Percentiles rank a stretch among this genome's conserved stretches.
phyloP scores from a whole-genome alignment of 2,113 vertebrate species.

The Psophia crepitans region DNA sequence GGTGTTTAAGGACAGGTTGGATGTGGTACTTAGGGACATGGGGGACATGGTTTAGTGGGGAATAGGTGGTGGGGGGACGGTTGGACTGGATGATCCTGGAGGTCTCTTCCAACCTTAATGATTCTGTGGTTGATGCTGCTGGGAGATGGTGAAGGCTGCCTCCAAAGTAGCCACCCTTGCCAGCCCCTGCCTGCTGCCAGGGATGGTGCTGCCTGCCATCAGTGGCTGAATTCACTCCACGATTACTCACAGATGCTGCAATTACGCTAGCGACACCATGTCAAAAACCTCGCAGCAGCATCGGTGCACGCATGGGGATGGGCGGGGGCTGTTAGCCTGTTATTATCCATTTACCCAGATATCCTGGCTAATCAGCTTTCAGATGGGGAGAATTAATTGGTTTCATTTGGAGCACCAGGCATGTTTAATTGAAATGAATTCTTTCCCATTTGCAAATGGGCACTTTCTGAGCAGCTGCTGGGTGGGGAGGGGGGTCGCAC shows the following conservation, averaged over 20 bases:
- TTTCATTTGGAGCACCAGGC: slow-evolving; percentile 50
- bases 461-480: slow-evolving; percentile 17
- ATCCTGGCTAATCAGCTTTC: slow-evolving; percentile 70
- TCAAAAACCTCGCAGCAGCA: neutral
- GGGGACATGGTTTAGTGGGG: too few species aligned
- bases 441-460: neutral
- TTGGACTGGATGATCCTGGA: too few species aligned
- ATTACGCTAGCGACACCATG: neutral
- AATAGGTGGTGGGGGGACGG: too few species aligned
- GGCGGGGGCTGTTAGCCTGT: slow-evolving; percentile 53
- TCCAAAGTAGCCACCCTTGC: rapidly evolving
- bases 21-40: too few species aligned
- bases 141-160: too few species aligned
- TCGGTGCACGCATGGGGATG: rapidly evolving
- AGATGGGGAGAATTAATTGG: slow-evolving; percentile 71
- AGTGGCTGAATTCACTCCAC: neutral
- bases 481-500: neutral
- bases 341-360: slow-evolving; percentile 66
- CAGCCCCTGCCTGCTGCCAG: neutral
- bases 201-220: neutral
- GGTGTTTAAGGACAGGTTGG: too few species aligned
- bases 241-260: slow-evolving; percentile 53
- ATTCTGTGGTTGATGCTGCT: too few species aligned
- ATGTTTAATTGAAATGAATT: slow-evolving; percentile 68
- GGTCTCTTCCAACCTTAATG: too few species aligned